Percentiles rank a stretch among this genome's conserved stretches.
Evolutionary conservation across 2,113 vertebrate genomes (phyloP).

Genomic region (Pluvialis apricaria): DNA sequence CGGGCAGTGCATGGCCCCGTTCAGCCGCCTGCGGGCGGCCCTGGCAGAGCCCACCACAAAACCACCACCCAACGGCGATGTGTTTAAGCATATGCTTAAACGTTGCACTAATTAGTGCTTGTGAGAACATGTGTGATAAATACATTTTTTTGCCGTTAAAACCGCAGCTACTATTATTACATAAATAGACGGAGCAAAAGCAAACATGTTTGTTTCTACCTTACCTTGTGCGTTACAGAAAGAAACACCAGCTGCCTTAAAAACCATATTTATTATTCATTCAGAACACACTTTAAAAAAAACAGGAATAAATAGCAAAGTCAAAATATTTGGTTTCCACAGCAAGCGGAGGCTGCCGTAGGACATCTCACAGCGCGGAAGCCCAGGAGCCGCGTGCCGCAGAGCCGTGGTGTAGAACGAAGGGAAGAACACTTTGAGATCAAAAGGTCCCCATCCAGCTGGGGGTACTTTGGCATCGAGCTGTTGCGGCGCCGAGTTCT

Average conservation of each 20-base stretch:
- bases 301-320: neutral
- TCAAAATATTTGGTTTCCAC: constrained; percentile 60
- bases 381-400: neutral
- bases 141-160: neutral
- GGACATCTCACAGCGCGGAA: neutral
- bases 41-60: fast-evolving
- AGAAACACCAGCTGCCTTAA: constrained; percentile 61
- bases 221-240: neutral
- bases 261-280: constrained; percentile 55
- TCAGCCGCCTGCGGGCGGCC: neutral
- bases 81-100: neutral
- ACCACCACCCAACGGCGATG: neutral
- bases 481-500: fast-evolving
- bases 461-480: neutral
- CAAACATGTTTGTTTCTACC: constrained; percentile 22
- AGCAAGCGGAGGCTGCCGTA: neutral
- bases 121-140: neutral
- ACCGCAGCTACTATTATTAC: neutral
- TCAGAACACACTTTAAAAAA: constrained; percentile 22
- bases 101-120: neutral
- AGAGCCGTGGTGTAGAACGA: neutral
- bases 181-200: neutral
- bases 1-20: neutral
- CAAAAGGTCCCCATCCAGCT: neutral
- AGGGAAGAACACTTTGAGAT: neutral